Evolutionary conservation across 1,140 invertebrate species (phyloP), one percentile per base, ranked within the genome.

Genomic region (Nasonia longicornis): DNA sequence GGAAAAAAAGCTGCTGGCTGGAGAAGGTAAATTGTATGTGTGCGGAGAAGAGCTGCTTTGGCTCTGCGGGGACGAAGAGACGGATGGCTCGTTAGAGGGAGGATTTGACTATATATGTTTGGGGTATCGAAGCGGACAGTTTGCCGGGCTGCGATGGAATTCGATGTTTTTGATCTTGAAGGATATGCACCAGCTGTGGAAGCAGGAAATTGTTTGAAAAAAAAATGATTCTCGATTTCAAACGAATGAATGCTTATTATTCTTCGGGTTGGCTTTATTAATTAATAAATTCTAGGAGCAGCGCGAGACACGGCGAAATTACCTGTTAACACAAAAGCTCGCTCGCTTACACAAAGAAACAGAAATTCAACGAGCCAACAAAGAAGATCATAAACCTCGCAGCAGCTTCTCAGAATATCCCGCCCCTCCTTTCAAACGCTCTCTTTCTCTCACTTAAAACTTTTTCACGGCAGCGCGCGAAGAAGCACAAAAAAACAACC

Each of bases 331-430:
- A 6, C 14, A n/a, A 26, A 63, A 31, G 14, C 22, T 58, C 1
- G 26, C 52, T 58, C 52, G 48, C 48, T 20, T 52, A 52, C 48
- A 52, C 48, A 52, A 52, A 52, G 48, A 73, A 75, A 14, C 63
- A 35, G 2, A 10, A 75, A 38, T 64, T 29, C 73, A 20, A 38
- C 31, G 14, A 35, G 2, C 73, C 26, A 29, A 63, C 52, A 76
- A 58, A 52, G 72, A 75, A 76, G 42, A 76, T 76, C 58, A 64
- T 66, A 38, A 76, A 76, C 38, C 52, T 66, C 63, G 64, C 63
- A 66, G 58, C n/a, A 58, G 31, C 74, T 20, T 31, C 64, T 76
- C 64, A 76, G 22, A 3, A 66, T 76, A 76, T 76, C 26, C 16
- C 16, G 35, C 73, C 22, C 29, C 14, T 35, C 12, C 74, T 76